Evolutionary conservation across 53 echinoderm and acorn worm species (phyloP).

Genomic region (Arbacia lixula): DNA sequence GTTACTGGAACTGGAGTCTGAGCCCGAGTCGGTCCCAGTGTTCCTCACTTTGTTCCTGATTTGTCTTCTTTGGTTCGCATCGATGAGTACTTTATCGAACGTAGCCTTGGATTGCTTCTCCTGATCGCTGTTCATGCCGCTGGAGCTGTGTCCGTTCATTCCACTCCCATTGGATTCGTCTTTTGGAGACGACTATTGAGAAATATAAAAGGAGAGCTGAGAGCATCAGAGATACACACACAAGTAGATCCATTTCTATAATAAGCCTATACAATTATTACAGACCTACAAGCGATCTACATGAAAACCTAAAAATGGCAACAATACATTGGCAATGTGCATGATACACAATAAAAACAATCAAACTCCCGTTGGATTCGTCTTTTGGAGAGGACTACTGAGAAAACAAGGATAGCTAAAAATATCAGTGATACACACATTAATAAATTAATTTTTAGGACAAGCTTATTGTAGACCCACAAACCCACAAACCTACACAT

Average conservation of each 20-base stretch:
- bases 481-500: too few species aligned
- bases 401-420: neutral
- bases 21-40: slow-evolving; percentile 50
- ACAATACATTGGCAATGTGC: too few species aligned
- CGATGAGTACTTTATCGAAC: slow-evolving; percentile 82
- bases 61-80: slow-evolving; percentile 81
- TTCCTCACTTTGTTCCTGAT: slow-evolving; percentile 64
- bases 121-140: slow-evolving; percentile 57
- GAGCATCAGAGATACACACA: too few species aligned
- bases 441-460: too few species aligned
- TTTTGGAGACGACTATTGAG: slow-evolving; percentile 10
- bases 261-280: too few species aligned
- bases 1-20: slow-evolving; percentile 65
- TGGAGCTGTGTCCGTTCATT: slow-evolving; percentile 26
- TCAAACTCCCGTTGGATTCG: slow-evolving; percentile 46
- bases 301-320: too few species aligned
- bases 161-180: slow-evolving; percentile 49
- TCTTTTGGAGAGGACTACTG: slow-evolving; percentile 26
- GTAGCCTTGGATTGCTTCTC: slow-evolving; percentile 61
- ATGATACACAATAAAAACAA: too few species aligned
- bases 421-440: too few species aligned
- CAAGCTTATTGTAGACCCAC: too few species aligned
- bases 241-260: too few species aligned
- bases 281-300: too few species aligned
- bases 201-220: neutral